Base-by-base conservation (phyloP, 2,888 invertebrate genomes). In the Melikaiella ostensackeni region DNA sequence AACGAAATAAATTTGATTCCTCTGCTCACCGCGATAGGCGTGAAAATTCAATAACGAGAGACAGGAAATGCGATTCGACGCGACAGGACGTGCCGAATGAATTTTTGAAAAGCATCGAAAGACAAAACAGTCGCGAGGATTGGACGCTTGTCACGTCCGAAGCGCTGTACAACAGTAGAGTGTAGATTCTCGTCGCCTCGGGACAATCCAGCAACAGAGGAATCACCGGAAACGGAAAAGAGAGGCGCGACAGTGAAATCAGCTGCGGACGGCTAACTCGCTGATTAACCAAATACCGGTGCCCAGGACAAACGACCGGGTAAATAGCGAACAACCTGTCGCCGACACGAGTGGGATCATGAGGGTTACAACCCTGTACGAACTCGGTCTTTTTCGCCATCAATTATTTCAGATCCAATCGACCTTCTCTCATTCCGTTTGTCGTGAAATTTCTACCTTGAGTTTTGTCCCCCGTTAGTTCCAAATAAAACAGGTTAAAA, bases 231-330 rank as follows among this genome's bases (percentile, higher is more conserved):
- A 62, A 75, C n/a, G 46, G 75, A 75, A 62, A 75, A 62, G 62
- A 46, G 62, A 46, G 78, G 66, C 70, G 79, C 78, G 75, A 83
- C 30, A 70, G 50, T 27, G 30, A 70, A 30, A 70, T 82, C 82
- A 78, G 78, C 61, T 84, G 85, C 83, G 84, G 86, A 85, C 87
- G 86, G 85, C 85, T 87, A 87, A 88, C 87, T 87, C 86, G 78
- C 87, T 88, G 88, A 88, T 88, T 88, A 88, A 86, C 86, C 87
- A 86, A 87, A 88, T 87, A 85, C 84, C 87, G 83, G 82, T 81
- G 55, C 81, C 79, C 85, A 82, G 83, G 84, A 86, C 85, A 83
- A 86, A 85, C 84, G 85, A 80, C 77, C 83, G 79, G 79, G 85
- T 83, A 87, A 87, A 87, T 86, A 87, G 83, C 84, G 82, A 79